Conservation (phyloP, 1,140 invertebrate species). For the Penaeus indicus region DNA sequence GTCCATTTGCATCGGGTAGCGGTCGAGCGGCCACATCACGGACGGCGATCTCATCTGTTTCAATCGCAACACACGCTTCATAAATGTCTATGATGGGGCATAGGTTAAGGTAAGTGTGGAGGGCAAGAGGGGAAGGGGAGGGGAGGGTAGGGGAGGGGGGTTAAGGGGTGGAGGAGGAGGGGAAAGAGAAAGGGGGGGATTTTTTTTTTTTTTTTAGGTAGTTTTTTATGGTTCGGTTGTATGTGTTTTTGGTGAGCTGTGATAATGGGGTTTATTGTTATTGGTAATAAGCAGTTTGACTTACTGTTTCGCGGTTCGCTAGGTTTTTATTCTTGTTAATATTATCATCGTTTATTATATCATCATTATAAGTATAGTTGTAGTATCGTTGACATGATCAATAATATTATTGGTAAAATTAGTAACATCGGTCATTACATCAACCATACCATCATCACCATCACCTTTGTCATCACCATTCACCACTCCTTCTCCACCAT, state of each 20-base stretch:
- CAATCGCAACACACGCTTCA: slow-evolving; percentile 99
- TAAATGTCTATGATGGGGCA: slow-evolving; percentile 99
- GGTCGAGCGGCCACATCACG: slow-evolving; percentile 95
- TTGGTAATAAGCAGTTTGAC: no score
- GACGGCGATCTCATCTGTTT: slow-evolving; percentile 99
- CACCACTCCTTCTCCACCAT: not conserved
- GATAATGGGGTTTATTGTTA: no score
- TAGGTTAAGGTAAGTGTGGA: slow-evolving; percentile 83
- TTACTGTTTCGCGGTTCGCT: no score
- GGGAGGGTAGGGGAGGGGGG: not conserved
- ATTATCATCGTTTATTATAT: no score
- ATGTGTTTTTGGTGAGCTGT: no score
- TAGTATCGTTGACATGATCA: no score
- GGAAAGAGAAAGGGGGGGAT: no score
- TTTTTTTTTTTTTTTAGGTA: no score
- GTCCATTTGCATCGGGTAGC: slow-evolving; percentile 99
- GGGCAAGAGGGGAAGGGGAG: not conserved
- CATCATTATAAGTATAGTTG: no score
- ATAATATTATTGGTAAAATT: no score
- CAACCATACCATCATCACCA: not conserved
- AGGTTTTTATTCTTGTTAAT: no score
- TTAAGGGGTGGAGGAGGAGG: not conserved
- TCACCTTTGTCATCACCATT: not conserved
- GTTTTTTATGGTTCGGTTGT: no score
- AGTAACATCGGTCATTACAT: not conserved